Evolutionary conservation across 2,888 invertebrate genomes (phyloP).

Genomic region (Apamea sordens): DNA sequence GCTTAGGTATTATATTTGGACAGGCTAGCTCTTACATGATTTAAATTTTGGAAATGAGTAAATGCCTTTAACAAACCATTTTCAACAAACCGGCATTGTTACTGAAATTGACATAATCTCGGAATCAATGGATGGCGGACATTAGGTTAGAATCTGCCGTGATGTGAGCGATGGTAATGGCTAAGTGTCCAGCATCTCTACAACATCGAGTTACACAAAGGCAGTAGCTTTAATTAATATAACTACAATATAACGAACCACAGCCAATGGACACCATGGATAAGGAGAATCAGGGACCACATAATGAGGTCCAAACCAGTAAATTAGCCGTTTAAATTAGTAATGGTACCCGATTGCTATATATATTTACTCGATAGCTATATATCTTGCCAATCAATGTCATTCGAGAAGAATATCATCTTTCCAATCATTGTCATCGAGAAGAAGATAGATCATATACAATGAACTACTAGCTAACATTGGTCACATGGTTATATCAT

Average conservation of each 20-base stretch:
- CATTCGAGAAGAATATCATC: neutral
- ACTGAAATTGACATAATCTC: neutral
- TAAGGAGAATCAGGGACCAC: neutral
- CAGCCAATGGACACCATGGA: neutral
- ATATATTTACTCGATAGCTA: too few relatives aligned
- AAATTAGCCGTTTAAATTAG: neutral
- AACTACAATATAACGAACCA: neutral
- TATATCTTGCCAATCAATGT: neutral
- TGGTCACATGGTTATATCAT: neutral
- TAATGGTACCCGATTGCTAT: neutral
- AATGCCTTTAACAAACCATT: conserved; percentile 7
- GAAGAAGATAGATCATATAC: neutral
- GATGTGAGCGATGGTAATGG: neutral
- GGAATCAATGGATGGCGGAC: neutral
- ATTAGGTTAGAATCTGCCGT: neutral
- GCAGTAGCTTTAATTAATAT: neutral
- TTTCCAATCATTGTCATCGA: too few relatives aligned
- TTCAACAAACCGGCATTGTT: neutral
- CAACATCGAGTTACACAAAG: neutral
- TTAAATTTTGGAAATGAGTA: neutral
- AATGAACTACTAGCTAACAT: neutral
- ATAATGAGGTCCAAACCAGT: neutral
- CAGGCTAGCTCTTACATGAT: neutral
- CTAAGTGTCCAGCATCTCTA: neutral
- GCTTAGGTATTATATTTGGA: conserved; percentile 33